Evolutionary conservation across 1,140 invertebrate species (phyloP), one percentile per base, ranked within the genome.

Genomic region (Hylyphantes graminicola): DNA sequence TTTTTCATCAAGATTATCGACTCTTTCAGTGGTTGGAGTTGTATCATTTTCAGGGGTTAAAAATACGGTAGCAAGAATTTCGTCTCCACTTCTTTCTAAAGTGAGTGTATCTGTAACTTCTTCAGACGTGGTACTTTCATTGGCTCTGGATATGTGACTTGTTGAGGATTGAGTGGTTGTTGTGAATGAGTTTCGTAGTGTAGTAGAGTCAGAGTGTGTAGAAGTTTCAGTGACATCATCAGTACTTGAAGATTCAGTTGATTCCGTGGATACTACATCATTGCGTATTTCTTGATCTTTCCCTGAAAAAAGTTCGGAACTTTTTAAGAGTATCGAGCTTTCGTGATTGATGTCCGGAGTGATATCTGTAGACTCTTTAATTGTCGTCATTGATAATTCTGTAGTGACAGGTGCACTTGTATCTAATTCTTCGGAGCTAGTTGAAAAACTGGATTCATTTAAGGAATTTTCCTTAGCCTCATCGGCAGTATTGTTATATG

Each of bases 61-160:
- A 59, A 50, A 50, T 75, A 61, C 73, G 0, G 19, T 48, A n/a
- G 54, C 54, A 48, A 13, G 4, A 48, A 8, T 50, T 48, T 59
- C 55, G n/a, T 63, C 73, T 2, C 63, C 73, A 48, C 73, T 75
- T 75, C 73, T 12, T 8, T 48, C 11, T 61, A 75, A 50, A 75
- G 19, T 75, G 9, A 17, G 0, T 48, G 59, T 59, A 17, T 74
- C 53, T 8, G 53, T n/a, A 11, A 51, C 50, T n/a, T 70, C 67
- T 53, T 70, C 57, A n/a, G 11, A 12, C 11, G 12, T 19, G 7
- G n/a, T 65, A n/a, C 55, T 75, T 13, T 73, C 21, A 17, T 50
- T 61, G n/a, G 59, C 73, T 6, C 55, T 75, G 12, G 19, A 21
- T 6, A 17, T 11, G 3, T 65, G 17, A n/a, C 35, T 35, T 35